Base-by-base conservation (phyloP, 2,888 invertebrate species). In the Macrophya alboannulata region DNA sequence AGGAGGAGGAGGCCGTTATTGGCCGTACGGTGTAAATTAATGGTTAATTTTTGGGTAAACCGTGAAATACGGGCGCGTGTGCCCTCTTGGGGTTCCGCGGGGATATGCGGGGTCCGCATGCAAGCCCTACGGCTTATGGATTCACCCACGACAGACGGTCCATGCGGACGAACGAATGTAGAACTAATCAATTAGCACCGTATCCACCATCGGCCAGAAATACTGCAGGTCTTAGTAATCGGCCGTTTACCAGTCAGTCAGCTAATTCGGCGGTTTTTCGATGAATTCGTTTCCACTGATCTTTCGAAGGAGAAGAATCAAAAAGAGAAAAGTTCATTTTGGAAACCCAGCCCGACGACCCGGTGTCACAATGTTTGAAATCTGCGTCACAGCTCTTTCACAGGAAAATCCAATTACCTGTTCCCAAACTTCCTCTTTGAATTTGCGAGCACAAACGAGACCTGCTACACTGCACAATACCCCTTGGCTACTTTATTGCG, bases 31-130 rank as follows among this genome's bases (percentile, higher is more conserved):
- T 86, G 91, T 91, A 90, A 91, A 91, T 91, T 91, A 90, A 91
- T 91, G 89, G 88, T 89, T 90, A 90, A 91, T 92, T 92, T 90
- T 90, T 91, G 87, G 91, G 90, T 90, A 90, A 90, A 90, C 90
- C 91, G 90, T 92, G 92, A 92, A 92, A 92, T 90, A 86, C 89
- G 86, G 88, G 90, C 90, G 91, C 90, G 90, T 89, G 90, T 86
- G 85, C 85, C 82, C 74, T 81, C 76, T 83, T 21, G 84, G 87
- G 87, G 85, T 86, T 86, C 77, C 72, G 59, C 25, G 77, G 77
- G 59, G 59, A 40, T 21, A 10, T 81, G 10, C 21, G 59, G 62
- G 62, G 43, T 31, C 31, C 31, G 10, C 62, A n/a, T 77, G 59
- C 62, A 21, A 43, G 62, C 79, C 51, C 62, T 31, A 77, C 77